Conservation (phyloP, 2,113 vertebrate genomes). For the Bucco capensis region DNA sequence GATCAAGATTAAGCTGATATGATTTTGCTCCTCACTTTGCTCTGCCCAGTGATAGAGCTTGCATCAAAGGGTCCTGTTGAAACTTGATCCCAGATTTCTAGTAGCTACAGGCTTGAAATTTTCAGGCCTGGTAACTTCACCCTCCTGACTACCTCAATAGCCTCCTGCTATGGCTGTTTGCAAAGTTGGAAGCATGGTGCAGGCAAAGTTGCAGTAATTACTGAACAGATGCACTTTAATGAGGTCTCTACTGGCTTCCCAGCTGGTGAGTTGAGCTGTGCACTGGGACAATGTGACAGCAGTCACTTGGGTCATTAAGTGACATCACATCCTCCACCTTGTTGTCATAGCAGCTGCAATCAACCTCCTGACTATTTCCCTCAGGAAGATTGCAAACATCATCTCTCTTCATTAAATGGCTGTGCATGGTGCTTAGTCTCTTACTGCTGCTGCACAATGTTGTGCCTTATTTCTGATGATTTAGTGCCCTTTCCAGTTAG, state of each 20-base stretch:
- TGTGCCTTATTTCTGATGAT: background rate
- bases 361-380: conserved; percentile 44
- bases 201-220: conserved; percentile 70
- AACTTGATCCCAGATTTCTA: background rate
- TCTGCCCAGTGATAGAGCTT: background rate
- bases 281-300: conserved; percentile 11
- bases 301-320: conserved; percentile 50
- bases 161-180: background rate
- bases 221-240: conserved; percentile 71
- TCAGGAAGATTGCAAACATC: background rate
- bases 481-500: background rate
- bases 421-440: background rate
- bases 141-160: background rate
- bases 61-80: background rate
- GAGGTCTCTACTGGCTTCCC: conserved; percentile 70
- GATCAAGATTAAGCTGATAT: background rate
- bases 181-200: background rate
- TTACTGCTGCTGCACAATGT: background rate
- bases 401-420: conserved; percentile 29
- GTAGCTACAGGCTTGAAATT: background rate
- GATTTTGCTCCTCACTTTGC: background rate
- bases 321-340: conserved; percentile 66
- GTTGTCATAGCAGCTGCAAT: conserved; percentile 77
- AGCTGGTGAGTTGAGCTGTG: conserved; percentile 14
- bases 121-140: background rate